These are phyloP conservation scores for Numenius phaeopus DNA, from an alignment of 2,797 vertebrate genomes.

Conservation along the genomic window DNA sequence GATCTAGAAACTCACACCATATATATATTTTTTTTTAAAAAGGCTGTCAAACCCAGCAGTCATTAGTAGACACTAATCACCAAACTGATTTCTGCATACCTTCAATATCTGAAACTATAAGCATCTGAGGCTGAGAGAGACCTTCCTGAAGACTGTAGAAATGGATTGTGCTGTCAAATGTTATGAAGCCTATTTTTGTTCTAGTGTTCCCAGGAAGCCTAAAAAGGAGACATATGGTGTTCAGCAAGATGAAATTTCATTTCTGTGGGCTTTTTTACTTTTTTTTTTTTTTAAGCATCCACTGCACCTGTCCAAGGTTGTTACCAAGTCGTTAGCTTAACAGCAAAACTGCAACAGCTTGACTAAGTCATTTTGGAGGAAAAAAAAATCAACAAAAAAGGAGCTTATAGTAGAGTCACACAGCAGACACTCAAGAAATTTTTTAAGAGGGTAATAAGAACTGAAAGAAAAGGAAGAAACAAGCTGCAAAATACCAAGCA, in stretches of 20 bases:
- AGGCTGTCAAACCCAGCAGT: slow-evolving; percentile 11
- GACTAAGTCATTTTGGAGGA: background rate
- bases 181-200: slow-evolving; percentile 97
- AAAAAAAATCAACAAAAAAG: background rate
- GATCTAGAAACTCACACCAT: background rate
- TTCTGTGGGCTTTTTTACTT: background rate
- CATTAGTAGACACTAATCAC: slow-evolving; percentile 2
- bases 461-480: background rate
- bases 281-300: background rate
- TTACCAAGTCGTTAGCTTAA: background rate
- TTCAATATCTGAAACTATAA: slow-evolving; percentile 96
- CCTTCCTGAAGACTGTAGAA: slow-evolving; percentile 99
- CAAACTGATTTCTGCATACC: slow-evolving; percentile 81
- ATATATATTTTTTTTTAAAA: background rate
- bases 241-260: slow-evolving; percentile 52
- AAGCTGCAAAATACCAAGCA: background rate
- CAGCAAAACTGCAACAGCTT: background rate
- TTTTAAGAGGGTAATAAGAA: background rate
- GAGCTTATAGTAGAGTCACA: background rate
- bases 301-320: background rate
- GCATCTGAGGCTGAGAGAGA: slow-evolving; percentile 97
- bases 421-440: background rate
- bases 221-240: slow-evolving; percentile 71
- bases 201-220: slow-evolving; percentile 96
- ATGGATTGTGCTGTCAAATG: slow-evolving; percentile 97